Conservation (phyloP, 2,888 invertebrate species). For the Dugesia japonica region DNA sequence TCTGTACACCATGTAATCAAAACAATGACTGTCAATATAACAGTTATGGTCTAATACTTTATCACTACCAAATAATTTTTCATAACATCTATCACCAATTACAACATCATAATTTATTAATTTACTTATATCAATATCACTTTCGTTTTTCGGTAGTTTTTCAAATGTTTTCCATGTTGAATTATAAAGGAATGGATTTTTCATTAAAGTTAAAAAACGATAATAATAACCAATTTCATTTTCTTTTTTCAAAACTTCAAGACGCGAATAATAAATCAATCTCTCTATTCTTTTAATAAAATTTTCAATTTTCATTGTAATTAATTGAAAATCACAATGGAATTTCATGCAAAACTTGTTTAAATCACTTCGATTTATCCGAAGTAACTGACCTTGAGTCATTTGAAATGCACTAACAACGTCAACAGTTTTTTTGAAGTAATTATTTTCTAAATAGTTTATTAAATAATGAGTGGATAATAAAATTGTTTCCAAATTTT, state of each 20-base stretch:
- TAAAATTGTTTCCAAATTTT: background rate
- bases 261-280: background rate
- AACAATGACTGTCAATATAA: background rate
- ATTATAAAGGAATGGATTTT: background rate
- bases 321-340: background rate
- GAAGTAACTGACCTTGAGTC: background rate
- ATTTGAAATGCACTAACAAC: background rate
- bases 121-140: background rate
- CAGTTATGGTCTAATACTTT: background rate
- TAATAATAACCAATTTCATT: background rate
- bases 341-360: too few relatives aligned
- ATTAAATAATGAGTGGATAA: background rate
- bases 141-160: background rate
- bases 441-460: background rate
- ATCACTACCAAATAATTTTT: background rate
- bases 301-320: background rate
- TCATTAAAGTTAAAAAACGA: background rate
- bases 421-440: slow-evolving; percentile 4
- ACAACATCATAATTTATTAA: background rate
- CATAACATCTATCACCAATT: background rate
- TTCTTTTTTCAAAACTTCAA: background rate
- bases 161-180: background rate
- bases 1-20: background rate
- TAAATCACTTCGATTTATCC: background rate
- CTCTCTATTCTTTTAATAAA: background rate